These are phyloP conservation scores for Nineta flava DNA, from an alignment of 2,888 invertebrate genomes.

Conservation along the genomic window DNA sequence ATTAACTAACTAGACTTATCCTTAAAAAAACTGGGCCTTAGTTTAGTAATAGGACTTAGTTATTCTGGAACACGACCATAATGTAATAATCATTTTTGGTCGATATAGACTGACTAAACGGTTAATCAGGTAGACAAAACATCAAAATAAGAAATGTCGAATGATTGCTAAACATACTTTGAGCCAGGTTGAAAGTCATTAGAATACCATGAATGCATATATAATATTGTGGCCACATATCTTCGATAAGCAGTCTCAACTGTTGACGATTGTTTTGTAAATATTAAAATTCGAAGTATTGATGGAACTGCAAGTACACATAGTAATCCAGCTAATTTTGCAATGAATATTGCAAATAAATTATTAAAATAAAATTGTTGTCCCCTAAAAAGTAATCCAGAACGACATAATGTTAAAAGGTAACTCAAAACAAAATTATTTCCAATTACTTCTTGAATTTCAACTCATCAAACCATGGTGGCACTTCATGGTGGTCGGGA, in stretches of 20 bases:
- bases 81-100: too few species aligned
- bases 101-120: too few species aligned
- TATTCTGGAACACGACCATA: too few species aligned
- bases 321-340: constrained; percentile 62
- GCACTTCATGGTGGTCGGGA: constrained; percentile 32
- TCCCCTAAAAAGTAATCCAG: constrained; percentile 36
- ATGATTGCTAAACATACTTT: constrained; percentile 28
- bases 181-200: constrained; percentile 45
- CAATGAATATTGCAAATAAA: constrained; percentile 48
- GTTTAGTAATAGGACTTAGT: too few species aligned
- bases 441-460: constrained; percentile 41
- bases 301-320: constrained; percentile 59
- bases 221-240: constrained; percentile 63
- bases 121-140: too few species aligned
- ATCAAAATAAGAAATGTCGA: too few species aligned
- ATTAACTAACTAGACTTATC: too few species aligned
- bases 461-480: constrained; percentile 49
- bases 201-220: constrained; percentile 65
- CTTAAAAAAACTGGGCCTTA: too few species aligned
- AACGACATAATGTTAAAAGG: not conserved
- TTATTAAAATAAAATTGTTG: constrained; percentile 55
- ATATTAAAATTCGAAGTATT: constrained; percentile 51
- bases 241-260: constrained; percentile 51
- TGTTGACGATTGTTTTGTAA: constrained; percentile 53
- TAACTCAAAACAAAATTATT: not conserved